Conservation (phyloP, 2,888 invertebrate species). For the Lymantria monacha region DNA sequence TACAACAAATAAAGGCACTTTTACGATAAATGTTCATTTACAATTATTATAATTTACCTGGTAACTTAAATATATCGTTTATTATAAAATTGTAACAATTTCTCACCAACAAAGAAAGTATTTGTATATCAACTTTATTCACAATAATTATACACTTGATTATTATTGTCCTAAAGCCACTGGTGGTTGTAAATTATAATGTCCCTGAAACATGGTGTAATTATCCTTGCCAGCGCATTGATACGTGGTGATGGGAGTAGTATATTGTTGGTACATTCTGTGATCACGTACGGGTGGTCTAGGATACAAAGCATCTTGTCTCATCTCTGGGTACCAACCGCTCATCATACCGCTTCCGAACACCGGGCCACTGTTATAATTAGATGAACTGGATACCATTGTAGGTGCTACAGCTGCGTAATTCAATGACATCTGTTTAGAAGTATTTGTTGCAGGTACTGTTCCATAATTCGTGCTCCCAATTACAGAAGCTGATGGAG, state of each 20-base stretch:
- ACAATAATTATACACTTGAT: conserved; percentile 9
- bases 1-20: conserved; percentile 38
- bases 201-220: conserved; percentile 75
- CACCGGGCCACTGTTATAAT: conserved; percentile 52
- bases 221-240: conserved; percentile 76
- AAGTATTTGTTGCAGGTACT: conserved; percentile 45
- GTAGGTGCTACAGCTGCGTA: conserved; percentile 59
- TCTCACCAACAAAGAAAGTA: conserved; percentile 2
- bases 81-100: conserved; percentile 13
- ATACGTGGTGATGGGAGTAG: conserved; percentile 59
- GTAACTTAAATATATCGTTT: conserved; percentile 48
- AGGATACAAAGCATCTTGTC: conserved; percentile 61
- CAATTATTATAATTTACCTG: conserved; percentile 45
- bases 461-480: conserved; percentile 65
- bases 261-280: conserved; percentile 69
- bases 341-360: conserved; percentile 53
- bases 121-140: conserved; percentile 2
- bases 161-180: conserved; percentile 71
- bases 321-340: conserved; percentile 65
- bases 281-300: conserved; percentile 57
- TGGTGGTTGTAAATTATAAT: conserved; percentile 72
- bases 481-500: conserved; percentile 32
- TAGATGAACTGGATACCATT: conserved; percentile 42
- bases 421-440: conserved; percentile 54
- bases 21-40: conserved; percentile 18